A percentile compares a stretch with the other conserved stretches of the same genome.
Conservation (phyloP, 2,888 invertebrate species). For the Periphyllus acericola region DNA sequence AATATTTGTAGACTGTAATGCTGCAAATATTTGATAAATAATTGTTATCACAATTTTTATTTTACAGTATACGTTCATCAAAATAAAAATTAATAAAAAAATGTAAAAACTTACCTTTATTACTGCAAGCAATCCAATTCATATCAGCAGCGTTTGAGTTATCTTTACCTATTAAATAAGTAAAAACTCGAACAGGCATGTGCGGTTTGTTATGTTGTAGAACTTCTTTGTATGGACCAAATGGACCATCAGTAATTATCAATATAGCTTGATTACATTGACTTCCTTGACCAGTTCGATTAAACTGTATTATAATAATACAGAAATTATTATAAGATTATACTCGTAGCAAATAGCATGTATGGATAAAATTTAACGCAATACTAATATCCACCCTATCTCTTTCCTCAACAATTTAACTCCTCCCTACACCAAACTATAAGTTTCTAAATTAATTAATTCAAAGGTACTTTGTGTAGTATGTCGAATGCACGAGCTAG, state of each 20-base stretch:
- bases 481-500: slow-evolving; percentile 93
- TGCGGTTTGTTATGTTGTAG: slow-evolving; percentile 75
- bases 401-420: slow-evolving; percentile 12
- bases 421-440: slow-evolving; percentile 13
- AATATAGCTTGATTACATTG: slow-evolving; percentile 99
- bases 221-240: slow-evolving; percentile 57
- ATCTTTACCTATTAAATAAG: slow-evolving; percentile 94
- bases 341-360: neutral
- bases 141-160: slow-evolving; percentile 86
- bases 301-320: slow-evolving; percentile 72
- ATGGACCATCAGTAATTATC: slow-evolving; percentile 92
- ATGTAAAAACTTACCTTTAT: slow-evolving; percentile 79
- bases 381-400: slow-evolving; percentile 16
- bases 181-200: slow-evolving; percentile 94
- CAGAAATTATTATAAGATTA: neutral
- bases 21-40: neutral
- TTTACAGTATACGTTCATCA: neutral
- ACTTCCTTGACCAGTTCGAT: slow-evolving; percentile 84
- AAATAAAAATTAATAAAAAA: neutral
- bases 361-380: slow-evolving; percentile 12
- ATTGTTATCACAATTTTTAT: neutral
- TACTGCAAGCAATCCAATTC: slow-evolving; percentile 94
- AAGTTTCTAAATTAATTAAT: slow-evolving; percentile 62
- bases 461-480: slow-evolving; percentile 78
- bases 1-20: neutral